Evolutionary conservation across 2,797 vertebrate species (phyloP).

Genomic region (Echeneis naucrates): DNA sequence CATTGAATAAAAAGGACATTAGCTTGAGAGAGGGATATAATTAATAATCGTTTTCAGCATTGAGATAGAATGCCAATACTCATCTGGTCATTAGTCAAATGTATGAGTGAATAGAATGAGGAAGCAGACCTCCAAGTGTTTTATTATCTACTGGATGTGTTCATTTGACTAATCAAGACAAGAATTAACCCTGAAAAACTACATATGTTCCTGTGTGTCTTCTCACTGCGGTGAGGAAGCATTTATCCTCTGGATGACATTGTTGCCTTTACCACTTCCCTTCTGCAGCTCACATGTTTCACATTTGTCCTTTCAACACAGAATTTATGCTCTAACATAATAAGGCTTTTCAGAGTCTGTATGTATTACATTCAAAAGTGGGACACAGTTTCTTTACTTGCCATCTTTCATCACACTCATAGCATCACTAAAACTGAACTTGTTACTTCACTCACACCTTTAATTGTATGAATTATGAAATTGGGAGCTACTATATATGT

Average conservation of each 20-base stretch:
- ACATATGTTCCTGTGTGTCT: not conserved
- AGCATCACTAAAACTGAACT: conserved; percentile 31
- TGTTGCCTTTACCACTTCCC: conserved; percentile 19
- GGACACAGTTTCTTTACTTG: conserved; percentile 20
- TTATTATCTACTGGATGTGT: conserved; percentile 2
- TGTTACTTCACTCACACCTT: conserved; percentile 22
- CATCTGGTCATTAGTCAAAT: conserved; percentile 18
- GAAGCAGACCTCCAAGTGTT: conserved; percentile 17
- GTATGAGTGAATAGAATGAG: conserved; percentile 29
- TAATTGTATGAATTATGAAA: conserved; percentile 25
- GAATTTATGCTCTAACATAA: conserved; percentile 43
- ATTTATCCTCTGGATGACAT: conserved; percentile 9
- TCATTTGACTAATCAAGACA: not conserved
- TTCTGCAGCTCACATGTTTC: conserved; percentile 48
- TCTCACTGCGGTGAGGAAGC: conserved; percentile 6
- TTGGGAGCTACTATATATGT: not conserved
- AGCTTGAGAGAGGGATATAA: conserved; percentile 37
- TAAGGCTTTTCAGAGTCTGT: conserved; percentile 28
- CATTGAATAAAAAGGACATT: conserved; percentile 28
- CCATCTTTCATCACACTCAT: conserved; percentile 21
- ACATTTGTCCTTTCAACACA: conserved; percentile 38
- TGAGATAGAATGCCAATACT: conserved; percentile 23
- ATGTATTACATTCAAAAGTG: conserved; percentile 38
- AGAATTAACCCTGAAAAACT: not conserved
- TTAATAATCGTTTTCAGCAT: conserved; percentile 56